Evolutionary conservation across 2,113 vertebrate genomes (phyloP).

Genomic region (Megalops atlanticus): DNA sequence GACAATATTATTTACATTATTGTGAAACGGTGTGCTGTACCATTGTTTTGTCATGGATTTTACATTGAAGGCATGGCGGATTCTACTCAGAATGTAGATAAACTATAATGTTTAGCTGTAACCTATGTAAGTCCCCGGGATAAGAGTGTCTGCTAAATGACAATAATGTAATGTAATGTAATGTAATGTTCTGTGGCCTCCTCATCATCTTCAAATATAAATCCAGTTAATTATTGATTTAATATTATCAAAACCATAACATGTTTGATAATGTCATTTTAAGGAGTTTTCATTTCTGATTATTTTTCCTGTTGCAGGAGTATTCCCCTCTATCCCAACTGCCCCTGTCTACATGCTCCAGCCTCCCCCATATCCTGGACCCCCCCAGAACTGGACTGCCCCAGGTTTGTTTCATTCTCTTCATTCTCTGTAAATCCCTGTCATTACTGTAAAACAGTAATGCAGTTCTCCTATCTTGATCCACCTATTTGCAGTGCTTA

Average conservation of each 20-base stretch:
- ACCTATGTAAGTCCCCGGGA: too few relatives aligned
- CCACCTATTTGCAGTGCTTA: not conserved
- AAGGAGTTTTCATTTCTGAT: conserved; percentile 5
- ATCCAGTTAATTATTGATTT: not conserved
- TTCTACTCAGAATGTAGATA: too few relatives aligned
- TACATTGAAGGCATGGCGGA: too few relatives aligned
- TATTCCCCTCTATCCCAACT: conserved; percentile 62
- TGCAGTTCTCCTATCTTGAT: not conserved
- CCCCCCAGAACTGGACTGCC: conserved; percentile 67
- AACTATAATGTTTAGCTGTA: too few relatives aligned
- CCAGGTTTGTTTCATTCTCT: conserved; percentile 60
- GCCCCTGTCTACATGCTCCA: conserved; percentile 76
- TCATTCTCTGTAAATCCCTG: not conserved
- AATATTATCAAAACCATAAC: not conserved
- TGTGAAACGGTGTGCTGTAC: too few relatives aligned
- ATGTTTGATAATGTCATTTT: too few relatives aligned
- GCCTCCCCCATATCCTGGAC: conserved; percentile 80
- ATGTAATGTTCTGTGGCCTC: too few relatives aligned
- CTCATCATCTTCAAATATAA: too few relatives aligned
- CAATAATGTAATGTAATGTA: too few relatives aligned
- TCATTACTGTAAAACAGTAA: not conserved
- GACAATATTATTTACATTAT: not conserved
- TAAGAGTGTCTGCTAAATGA: too few relatives aligned
- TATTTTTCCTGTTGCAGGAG: conserved; percentile 62
- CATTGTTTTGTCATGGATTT: too few relatives aligned